These are phyloP conservation scores for Melanerpes aurifrons DNA, from an alignment of 2,113 vertebrate genomes.

Conservation along the genomic window DNA sequence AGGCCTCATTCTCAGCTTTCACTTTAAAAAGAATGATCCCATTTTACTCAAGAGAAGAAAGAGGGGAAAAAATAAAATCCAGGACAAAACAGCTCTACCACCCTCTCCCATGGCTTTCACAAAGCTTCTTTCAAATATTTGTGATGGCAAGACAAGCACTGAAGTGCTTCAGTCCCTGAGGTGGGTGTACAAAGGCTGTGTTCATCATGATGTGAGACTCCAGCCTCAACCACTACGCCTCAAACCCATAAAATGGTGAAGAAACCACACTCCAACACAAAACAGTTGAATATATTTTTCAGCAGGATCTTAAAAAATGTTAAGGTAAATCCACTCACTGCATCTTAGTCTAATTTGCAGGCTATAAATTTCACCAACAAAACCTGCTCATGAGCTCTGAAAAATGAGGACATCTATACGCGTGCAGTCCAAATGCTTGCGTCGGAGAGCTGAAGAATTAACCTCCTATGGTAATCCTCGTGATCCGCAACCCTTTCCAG, in stretches of 20 bases:
- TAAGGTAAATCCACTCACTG: not conserved
- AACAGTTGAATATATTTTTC: accelerated
- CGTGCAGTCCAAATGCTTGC: accelerated
- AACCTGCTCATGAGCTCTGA: not conserved
- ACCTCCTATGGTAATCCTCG: slow-evolving; percentile 1
- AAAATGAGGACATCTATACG: not conserved
- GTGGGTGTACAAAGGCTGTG: accelerated
- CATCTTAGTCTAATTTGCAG: not conserved
- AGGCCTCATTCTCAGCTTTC: not conserved
- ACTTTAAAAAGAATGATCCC: not conserved
- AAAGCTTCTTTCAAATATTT: not conserved
- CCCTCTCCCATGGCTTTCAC: not conserved
- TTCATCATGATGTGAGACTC: accelerated
- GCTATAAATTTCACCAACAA: not conserved
- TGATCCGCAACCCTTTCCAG: not conserved
- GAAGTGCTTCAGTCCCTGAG: accelerated
- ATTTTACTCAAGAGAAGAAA: not conserved
- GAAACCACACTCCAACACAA: not conserved
- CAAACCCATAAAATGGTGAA: accelerated
- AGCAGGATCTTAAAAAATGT: not conserved
- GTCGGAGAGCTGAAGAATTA: slow-evolving; percentile 5
- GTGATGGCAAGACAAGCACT: accelerated
- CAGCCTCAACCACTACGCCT: accelerated
- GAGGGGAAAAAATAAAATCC: not conserved
- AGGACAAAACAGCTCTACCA: not conserved